phyloP scores from a whole-genome alignment of 2,888 invertebrate genomes.

The Himalopsyche anomala region DNA sequence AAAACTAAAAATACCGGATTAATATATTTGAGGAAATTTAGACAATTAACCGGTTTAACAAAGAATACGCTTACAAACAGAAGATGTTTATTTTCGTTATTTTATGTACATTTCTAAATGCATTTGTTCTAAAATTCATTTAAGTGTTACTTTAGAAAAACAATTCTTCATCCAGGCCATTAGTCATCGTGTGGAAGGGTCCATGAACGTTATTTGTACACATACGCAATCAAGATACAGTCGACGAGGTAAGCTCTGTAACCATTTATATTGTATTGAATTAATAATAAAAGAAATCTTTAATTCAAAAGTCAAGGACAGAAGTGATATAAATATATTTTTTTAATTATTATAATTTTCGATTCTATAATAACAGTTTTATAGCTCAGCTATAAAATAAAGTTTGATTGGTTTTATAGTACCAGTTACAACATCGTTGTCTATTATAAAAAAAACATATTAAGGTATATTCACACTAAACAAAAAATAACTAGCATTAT shows the following conservation, averaged over 20 bases:
- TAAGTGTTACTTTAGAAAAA: slow-evolving; percentile 40
- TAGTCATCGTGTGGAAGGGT: slow-evolving; percentile 51
- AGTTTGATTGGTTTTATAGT: slow-evolving; percentile 16
- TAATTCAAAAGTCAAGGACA: background rate
- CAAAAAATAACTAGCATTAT: background rate
- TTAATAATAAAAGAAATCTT: background rate
- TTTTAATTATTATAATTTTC: background rate
- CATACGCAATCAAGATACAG: background rate
- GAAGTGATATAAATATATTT: background rate
- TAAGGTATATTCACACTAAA: background rate
- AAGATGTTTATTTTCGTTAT: background rate
- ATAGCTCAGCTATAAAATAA: background rate
- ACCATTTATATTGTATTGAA: background rate
- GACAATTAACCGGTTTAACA: no score
- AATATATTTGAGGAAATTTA: no score
- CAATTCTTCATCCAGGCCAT: slow-evolving; percentile 61
- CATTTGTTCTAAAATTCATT: background rate
- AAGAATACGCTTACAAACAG: no score
- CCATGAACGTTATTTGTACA: background rate
- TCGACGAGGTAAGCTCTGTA: background rate
- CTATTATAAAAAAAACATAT: background rate
- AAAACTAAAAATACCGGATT: no score
- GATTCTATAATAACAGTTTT: background rate
- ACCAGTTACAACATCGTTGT: background rate
- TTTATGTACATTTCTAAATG: background rate